phyloP scores from a whole-genome alignment of 2,888 invertebrate species.

The Ennomos erosarius region DNA sequence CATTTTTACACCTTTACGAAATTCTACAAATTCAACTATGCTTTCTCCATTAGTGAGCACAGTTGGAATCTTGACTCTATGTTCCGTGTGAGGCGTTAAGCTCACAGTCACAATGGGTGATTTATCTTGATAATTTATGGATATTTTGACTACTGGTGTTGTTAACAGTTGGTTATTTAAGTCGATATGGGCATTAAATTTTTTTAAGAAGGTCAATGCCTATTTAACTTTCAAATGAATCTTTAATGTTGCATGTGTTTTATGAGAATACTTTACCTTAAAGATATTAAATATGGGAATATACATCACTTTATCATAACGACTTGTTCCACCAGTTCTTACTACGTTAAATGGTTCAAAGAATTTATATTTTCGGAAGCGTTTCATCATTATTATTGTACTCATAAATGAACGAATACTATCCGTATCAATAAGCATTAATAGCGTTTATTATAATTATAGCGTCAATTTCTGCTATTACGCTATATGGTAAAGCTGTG shows the following conservation, averaged over 20 bases:
- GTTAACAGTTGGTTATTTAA: not conserved
- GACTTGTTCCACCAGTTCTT: not conserved
- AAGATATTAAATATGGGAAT: not conserved
- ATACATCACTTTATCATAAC: not conserved
- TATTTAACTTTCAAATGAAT: not conserved
- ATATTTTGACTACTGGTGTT: not conserved
- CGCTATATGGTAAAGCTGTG: not conserved
- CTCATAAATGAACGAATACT: constrained; percentile 1
- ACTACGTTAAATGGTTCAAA: constrained; percentile 1
- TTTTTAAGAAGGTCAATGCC: not conserved
- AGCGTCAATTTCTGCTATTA: not conserved
- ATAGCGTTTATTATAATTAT: too few relatives aligned
- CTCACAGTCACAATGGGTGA: too few relatives aligned
- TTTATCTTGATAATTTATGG: not conserved
- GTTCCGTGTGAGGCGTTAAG: too few relatives aligned
- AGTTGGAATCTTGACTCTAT: too few relatives aligned
- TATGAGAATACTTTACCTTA: not conserved
- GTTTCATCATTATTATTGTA: not conserved
- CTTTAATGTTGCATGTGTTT: not conserved
- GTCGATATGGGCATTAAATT: not conserved
- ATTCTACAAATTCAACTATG: not conserved
- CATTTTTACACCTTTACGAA: not conserved
- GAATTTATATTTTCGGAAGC: not conserved
- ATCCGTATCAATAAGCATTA: not conserved
- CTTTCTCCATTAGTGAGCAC: too few relatives aligned